Evolutionary conservation across 2,113 vertebrate genomes (phyloP).

Genomic region (Nothocercus julius): DNA sequence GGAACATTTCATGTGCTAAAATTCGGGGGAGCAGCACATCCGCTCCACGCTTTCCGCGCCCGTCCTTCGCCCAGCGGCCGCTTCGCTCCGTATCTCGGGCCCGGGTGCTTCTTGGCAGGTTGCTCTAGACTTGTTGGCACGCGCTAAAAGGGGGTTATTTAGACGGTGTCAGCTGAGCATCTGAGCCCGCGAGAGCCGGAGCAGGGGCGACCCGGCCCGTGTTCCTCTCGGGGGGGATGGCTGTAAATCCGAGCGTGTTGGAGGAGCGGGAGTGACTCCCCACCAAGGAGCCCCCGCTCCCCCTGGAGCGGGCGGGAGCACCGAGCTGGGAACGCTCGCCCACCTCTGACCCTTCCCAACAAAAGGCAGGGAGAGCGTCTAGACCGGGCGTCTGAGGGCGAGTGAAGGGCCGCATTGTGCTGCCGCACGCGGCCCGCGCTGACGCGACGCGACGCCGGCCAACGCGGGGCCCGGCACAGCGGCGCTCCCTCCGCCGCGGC

Average conservation of each 20-base stretch:
- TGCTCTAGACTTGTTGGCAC: slow-evolving; percentile 73
- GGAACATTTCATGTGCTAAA: slow-evolving; percentile 5
- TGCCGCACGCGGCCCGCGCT: not conserved
- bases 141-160: slow-evolving; percentile 70
- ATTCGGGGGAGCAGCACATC: not conserved
- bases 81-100: slow-evolving; percentile 34
- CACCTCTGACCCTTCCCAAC: slow-evolving; percentile 56
- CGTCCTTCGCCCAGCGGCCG: slow-evolving; percentile 32
- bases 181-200: slow-evolving; percentile 56
- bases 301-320: not conserved
- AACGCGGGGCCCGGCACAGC: too few species aligned
- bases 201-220: slow-evolving; percentile 32
- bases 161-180: slow-evolving; percentile 71
- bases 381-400: slow-evolving; percentile 48
- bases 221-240: not conserved
- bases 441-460: too few species aligned
- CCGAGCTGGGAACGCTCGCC: slow-evolving; percentile 57
- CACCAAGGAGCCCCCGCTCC: not conserved
- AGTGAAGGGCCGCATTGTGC: slow-evolving; percentile 63
- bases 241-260: not conserved
- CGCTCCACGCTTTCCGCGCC: not conserved
- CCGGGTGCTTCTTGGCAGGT: slow-evolving; percentile 59
- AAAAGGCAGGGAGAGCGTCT: slow-evolving; percentile 64
- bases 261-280: not conserved
- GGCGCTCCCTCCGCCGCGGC: too few species aligned